Base-by-base conservation (phyloP, 2,888 invertebrate genomes). In the Galeopsomyia nigrocyanea region DNA sequence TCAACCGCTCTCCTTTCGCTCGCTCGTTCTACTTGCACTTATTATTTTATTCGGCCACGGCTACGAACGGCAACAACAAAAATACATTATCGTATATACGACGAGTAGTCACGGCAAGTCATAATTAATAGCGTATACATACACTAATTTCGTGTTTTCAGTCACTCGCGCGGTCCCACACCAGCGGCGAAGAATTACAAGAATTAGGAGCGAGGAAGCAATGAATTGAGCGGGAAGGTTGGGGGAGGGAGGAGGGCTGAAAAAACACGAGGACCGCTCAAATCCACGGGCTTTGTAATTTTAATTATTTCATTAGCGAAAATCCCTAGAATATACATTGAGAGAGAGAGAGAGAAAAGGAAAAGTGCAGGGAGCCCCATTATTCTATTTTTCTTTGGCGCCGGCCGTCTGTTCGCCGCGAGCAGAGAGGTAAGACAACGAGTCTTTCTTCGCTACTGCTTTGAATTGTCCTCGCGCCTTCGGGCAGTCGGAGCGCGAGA, bases 221-320 rank as follows among this genome's bases (percentile, higher is more conserved):
- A 74, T 39, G 53, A 49, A 61, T 61, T 22, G 47, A 69, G 63
- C 57, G 22, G 46, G 39, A 50, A 49, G 16, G 17, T 21, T 55
- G 14, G 31, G 58, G 3, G 46, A 49, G 69, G 10, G 49, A 26
- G 55, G 50, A 26, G 39, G 62, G 5, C 26, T 55, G 53, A 56
- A 51, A 68, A 53, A 7, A 21, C 31, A 2, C 21, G 56, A 58
- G 39, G 16, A 46, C 50, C 21, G 31, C 9, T 19, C 47, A 57
- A 26, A 9, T 61, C 14, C 7, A 55, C 57, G 68, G 78, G 77
- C 77, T 79, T 78, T 79, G 78, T 78, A 79, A 79, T 80, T 80
- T 78, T 77, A 78, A 80, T 79, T 77, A 79, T 78, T 80, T 80
- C 79, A 80, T 80, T 80, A 78, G 76, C 66, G 75, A 61, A 77